phyloP scores from a whole-genome alignment of 2,888 invertebrate species.

The Piscicola geometra region DNA sequence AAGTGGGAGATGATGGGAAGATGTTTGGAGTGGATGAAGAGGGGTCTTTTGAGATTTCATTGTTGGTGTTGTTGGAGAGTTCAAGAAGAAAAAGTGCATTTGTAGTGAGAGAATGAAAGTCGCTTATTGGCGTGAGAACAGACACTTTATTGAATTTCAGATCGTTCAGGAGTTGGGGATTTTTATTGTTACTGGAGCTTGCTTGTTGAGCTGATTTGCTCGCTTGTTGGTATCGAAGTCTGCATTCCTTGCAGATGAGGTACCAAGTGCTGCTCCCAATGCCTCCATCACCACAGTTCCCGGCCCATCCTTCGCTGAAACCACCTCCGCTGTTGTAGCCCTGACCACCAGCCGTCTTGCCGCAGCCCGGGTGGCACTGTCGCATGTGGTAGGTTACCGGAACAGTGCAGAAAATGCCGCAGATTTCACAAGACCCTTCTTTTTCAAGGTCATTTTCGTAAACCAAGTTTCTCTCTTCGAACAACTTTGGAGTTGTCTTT shows the following conservation, averaged over 20 bases:
- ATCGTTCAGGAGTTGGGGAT: not conserved
- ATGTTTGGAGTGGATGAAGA: not conserved
- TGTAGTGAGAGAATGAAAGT: constrained; percentile 57
- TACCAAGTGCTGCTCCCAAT: constrained; percentile 77
- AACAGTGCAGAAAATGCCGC: constrained; percentile 63
- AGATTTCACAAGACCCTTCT: constrained; percentile 73
- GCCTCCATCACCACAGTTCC: constrained; percentile 80
- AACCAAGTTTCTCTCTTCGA: not conserved
- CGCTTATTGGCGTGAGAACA: not conserved
- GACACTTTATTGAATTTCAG: not conserved
- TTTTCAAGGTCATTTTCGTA: constrained; percentile 44
- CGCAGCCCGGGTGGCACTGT: constrained; percentile 83
- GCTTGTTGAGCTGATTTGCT: not conserved
- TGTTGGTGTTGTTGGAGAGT: constrained; percentile 66
- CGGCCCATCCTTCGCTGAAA: constrained; percentile 82
- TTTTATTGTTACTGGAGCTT: not conserved
- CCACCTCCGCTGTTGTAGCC: constrained; percentile 87
- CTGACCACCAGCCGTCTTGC: constrained; percentile 74
- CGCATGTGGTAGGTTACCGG: constrained; percentile 90
- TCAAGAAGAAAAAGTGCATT: constrained; percentile 90
- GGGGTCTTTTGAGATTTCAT: not conserved
- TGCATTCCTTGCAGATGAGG: constrained; percentile 82
- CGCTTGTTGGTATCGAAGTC: constrained; percentile 56
- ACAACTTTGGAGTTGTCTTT: not conserved
- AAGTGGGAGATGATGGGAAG: not conserved